phyloP scores from a whole-genome alignment of 2,113 vertebrate genomes.

The Polyodon spathula region DNA sequence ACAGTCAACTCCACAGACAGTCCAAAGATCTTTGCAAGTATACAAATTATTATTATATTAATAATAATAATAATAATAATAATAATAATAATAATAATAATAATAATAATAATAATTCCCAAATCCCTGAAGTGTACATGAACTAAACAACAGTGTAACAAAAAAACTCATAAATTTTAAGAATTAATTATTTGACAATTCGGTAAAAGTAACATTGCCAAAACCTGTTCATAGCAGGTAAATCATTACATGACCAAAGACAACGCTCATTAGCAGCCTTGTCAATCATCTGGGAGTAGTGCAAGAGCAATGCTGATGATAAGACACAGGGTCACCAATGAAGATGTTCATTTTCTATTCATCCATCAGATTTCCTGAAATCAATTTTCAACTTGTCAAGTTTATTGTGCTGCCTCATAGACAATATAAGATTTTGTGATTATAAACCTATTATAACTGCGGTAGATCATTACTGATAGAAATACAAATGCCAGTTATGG shows the following conservation, averaged over 20 bases:
- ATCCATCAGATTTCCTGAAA: slow-evolving; percentile 63
- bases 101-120: too few relatives aligned
- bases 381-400: slow-evolving; percentile 58
- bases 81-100: too few relatives aligned
- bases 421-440: slow-evolving; percentile 32
- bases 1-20: too few relatives aligned
- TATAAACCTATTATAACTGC: too few relatives aligned
- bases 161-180: slow-evolving; percentile 8
- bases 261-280: slow-evolving; percentile 58
- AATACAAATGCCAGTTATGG: too few relatives aligned
- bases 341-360: slow-evolving; percentile 56
- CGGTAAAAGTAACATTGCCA: slow-evolving; percentile 32
- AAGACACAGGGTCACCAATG: slow-evolving; percentile 46
- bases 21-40: too few relatives aligned
- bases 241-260: slow-evolving; percentile 57
- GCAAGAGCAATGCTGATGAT: slow-evolving; percentile 43
- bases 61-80: too few relatives aligned
- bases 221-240: slow-evolving; percentile 38
- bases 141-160: too few relatives aligned
- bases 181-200: slow-evolving; percentile 27
- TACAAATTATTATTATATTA: too few relatives aligned
- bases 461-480: too few relatives aligned
- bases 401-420: slow-evolving; percentile 36
- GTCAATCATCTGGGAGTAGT: slow-evolving; percentile 50
- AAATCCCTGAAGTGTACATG: too few relatives aligned